Conservation (phyloP, 2,113 vertebrate genomes). For the Indicator indicator region DNA sequence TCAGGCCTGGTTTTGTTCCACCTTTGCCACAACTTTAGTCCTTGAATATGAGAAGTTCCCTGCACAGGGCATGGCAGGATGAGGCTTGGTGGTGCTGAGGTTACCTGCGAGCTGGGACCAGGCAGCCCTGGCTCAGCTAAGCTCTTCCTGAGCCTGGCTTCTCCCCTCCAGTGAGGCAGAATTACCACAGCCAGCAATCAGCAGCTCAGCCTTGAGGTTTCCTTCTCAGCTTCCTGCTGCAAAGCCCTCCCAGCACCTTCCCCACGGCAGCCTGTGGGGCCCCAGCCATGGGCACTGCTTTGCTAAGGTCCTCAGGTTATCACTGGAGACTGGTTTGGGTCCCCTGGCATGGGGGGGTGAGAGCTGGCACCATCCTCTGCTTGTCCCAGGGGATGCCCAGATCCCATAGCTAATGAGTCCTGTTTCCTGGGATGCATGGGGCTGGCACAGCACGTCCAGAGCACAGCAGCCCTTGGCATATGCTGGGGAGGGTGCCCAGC, state of each 20-base stretch:
- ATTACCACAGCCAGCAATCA: not conserved
- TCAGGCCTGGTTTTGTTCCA: not conserved
- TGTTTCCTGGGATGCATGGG: accelerated
- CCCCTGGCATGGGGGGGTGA: accelerated
- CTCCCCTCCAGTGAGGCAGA: not conserved
- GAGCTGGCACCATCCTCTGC: not conserved
- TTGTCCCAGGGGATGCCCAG: not conserved
- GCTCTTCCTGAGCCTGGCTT: not conserved
- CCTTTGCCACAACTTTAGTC: not conserved
- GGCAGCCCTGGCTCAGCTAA: not conserved
- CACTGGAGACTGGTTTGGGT: not conserved
- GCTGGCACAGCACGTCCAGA: not conserved
- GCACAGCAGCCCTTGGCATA: not conserved
- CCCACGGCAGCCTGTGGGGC: accelerated
- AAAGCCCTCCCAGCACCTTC: not conserved
- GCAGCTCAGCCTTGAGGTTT: not conserved
- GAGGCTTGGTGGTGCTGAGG: not conserved
- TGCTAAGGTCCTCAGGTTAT: not conserved
- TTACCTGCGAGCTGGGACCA: not conserved
- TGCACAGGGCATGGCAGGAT: not conserved
- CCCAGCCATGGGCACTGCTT: accelerated
- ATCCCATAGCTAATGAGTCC: not conserved
- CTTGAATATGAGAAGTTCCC: not conserved
- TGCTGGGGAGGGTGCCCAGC: accelerated
- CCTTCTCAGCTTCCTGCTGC: not conserved